phyloP scores from a whole-genome alignment of 2,113 vertebrate species.

The Myrmecophaga tridactyla region DNA sequence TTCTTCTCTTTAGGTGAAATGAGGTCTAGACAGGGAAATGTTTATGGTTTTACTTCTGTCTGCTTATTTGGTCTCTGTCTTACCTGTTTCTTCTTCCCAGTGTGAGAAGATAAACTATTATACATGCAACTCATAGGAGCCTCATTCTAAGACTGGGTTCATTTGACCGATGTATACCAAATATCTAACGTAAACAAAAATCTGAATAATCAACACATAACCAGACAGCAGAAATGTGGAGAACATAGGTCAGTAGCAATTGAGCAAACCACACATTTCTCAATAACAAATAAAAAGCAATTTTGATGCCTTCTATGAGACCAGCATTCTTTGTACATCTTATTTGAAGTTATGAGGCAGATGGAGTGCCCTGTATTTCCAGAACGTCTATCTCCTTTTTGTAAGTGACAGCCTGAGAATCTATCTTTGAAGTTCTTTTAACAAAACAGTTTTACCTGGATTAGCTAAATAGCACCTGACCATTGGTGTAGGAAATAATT shows the following conservation, averaged over 20 bases:
- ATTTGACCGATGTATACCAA: conserved; percentile 76
- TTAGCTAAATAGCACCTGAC: conserved; percentile 47
- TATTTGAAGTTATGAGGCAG: conserved; percentile 39
- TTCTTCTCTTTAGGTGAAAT: conserved; percentile 76
- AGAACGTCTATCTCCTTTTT: conserved; percentile 35
- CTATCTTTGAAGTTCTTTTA: conserved; percentile 61
- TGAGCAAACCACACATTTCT: conserved; percentile 53
- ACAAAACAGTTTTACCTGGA: conserved; percentile 8
- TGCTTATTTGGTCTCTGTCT: conserved; percentile 76
- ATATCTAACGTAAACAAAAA: conserved; percentile 74
- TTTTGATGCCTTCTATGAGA: conserved; percentile 57
- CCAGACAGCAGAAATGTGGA: conserved; percentile 59
- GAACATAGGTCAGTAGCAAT: conserved; percentile 53
- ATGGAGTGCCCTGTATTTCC: conserved; percentile 32
- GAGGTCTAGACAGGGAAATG: conserved; percentile 58
- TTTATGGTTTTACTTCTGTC: conserved; percentile 73
- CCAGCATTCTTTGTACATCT: conserved; percentile 65
- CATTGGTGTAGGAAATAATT: conserved; percentile 43
- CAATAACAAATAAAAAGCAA: conserved; percentile 57
- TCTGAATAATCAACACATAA: conserved; percentile 66
- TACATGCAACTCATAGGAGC: conserved; percentile 64
- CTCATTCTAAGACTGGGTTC: conserved; percentile 75
- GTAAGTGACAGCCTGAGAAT: conserved; percentile 50
- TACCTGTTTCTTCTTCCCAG: conserved; percentile 60
- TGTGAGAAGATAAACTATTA: conserved; percentile 78